A percentile compares a stretch with the other conserved stretches of the same genome.
phyloP scores from a whole-genome alignment of 2,113 vertebrate species.

The Amia ocellicauda region DNA sequence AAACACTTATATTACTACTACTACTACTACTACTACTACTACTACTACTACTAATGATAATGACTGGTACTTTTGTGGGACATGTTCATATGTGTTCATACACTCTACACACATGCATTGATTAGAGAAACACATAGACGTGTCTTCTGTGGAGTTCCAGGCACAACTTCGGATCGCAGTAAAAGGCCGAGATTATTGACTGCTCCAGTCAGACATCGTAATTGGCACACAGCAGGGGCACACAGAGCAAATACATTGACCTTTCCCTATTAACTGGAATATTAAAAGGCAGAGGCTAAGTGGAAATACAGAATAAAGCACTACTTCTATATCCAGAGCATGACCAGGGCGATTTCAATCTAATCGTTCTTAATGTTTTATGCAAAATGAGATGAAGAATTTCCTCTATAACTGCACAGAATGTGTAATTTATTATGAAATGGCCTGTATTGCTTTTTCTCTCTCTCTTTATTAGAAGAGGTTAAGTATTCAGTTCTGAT shows the following conservation, averaged over 20 bases:
- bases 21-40: too few species aligned
- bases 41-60: too few species aligned
- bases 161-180: constrained; percentile 28
- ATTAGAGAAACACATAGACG: too few species aligned
- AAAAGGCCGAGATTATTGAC: constrained; percentile 33
- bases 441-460: not conserved
- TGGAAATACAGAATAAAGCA: constrained; percentile 1
- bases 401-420: not conserved
- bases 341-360: not conserved
- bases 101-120: too few species aligned
- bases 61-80: too few species aligned
- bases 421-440: not conserved
- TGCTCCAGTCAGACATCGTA: constrained; percentile 20
- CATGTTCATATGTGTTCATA: too few species aligned
- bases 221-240: constrained; percentile 23
- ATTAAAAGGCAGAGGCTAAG: constrained; percentile 9
- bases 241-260: constrained; percentile 32
- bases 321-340: constrained; percentile 10
- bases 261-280: constrained; percentile 32
- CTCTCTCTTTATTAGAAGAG: not conserved
- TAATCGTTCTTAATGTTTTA: constrained; percentile 6
- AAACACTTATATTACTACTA: too few species aligned
- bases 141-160: constrained; percentile 15
- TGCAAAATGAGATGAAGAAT: not conserved
- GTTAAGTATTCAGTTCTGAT: not conserved